Evolutionary conservation across 2,113 vertebrate species (phyloP).

Genomic region (Calypte anna): DNA sequence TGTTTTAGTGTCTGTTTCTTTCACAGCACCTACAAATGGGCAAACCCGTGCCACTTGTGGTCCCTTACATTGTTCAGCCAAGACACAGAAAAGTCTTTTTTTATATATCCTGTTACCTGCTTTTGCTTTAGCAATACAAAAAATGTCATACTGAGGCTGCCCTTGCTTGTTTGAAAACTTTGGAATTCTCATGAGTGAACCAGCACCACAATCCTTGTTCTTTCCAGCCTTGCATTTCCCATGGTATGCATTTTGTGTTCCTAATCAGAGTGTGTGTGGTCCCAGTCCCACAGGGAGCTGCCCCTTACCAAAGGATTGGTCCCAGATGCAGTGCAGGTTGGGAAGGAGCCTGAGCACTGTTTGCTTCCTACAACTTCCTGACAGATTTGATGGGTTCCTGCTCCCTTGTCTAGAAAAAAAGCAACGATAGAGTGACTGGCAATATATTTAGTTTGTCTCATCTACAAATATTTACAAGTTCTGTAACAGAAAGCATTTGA

Average conservation of each 20-base stretch:
- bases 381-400: not conserved
- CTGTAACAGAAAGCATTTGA: not conserved
- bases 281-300: not conserved
- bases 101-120: not conserved
- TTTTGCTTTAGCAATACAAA: not conserved
- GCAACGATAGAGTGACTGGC: not conserved
- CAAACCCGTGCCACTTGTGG: not conserved
- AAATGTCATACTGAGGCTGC: not conserved
- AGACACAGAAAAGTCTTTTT: not conserved
- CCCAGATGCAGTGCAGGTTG: not conserved
- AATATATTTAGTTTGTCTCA: not conserved
- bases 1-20: not conserved
- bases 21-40: not conserved
- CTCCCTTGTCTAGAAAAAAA: not conserved
- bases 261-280: not conserved
- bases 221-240: not conserved
- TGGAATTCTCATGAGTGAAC: not conserved
- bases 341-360: not conserved
- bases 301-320: not conserved
- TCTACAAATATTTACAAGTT: not conserved
- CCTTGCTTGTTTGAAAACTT: not conserved
- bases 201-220: not conserved
- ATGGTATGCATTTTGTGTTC: not conserved
- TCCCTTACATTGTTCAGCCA: not conserved
- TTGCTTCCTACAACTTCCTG: accelerated